Base-by-base conservation (phyloP, 1,140 invertebrate species). In the Temnothorax nylanderi region DNA sequence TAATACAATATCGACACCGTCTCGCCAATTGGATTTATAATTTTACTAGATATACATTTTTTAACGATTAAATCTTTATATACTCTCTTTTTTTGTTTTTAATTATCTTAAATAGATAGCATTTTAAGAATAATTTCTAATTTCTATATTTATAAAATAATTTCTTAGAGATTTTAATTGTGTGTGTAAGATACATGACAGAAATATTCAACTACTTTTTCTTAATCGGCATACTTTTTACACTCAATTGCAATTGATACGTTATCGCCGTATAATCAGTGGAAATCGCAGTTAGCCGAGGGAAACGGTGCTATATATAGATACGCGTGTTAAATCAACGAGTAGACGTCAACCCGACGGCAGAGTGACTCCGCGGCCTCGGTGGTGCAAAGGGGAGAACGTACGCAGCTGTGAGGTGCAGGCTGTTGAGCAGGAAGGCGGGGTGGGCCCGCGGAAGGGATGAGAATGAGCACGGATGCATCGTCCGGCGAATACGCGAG, bases 221-320 rank as follows among this genome's bases (percentile, higher is more conserved):
- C 11, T 4, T 13, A 54, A 71, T 69, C 8, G 16, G 6, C 6
- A 49, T 1, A 0, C 1, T 56, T 58, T 71, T n/a, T 56, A 16
- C 0, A 18, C 3, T 11, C n/a, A 72, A 32, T 71, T 10, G 34
- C 8, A 47, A 80, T 41, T 41, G 77, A 86, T 85, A 86, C 51
- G 62, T 89, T 87, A 78, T 87, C 71, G 64, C 32, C 13, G 54
- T 58, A 49, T 41, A 87, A 58, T 74, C 51, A 41, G 13, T 41
- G 34, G 56, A 64, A 77, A 62, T 86, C 67, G 41, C 44, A 56
- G 44, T 65, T 74, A 60, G 21, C 16, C 4, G 58, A 72, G 44
- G 37, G 51, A 77, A 88, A 85, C 51, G 41, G 7, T 18, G 49
- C 41, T 44, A 67, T 16, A 21, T 64, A 67, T 26, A 26, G 26